Conservation (phyloP, 1,140 invertebrate genomes). For the Brachionus rotundiformis region DNA sequence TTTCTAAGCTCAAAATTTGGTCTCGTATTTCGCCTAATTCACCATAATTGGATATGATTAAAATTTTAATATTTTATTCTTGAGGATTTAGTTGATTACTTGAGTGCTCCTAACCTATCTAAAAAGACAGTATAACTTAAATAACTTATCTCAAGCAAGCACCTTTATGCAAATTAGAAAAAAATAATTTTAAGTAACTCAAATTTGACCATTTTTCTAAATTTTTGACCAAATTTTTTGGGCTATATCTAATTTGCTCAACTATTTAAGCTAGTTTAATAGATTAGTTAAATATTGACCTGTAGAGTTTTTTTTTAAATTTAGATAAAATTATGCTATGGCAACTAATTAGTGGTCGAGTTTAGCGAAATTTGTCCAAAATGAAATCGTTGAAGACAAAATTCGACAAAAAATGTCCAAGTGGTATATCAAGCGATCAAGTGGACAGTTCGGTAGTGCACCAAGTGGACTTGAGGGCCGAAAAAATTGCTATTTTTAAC, state of each 20-base stretch:
- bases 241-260: neutral
- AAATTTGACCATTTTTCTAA: neutral
- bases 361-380: neutral
- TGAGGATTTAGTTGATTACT: neutral
- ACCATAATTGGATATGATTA: neutral
- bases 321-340: neutral
- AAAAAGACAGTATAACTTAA: neutral
- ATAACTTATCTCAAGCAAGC: neutral
- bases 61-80: slow-evolving; percentile 12
- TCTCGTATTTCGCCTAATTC: neutral
- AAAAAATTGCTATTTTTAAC: slow-evolving; percentile 23
- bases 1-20: neutral
- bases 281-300: neutral
- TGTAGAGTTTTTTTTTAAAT: neutral
- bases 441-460: neutral
- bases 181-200: too few relatives aligned
- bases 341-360: neutral
- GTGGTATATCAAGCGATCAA: neutral
- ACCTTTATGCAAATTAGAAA: neutral
- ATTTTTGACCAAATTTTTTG: too few relatives aligned
- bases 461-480: neutral
- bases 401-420: neutral
- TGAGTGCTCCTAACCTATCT: neutral
- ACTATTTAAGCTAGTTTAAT: neutral
- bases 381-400: slow-evolving; percentile 12